Base-by-base conservation (phyloP, 2,113 vertebrate genomes). In the Grammomys surdaster region DNA sequence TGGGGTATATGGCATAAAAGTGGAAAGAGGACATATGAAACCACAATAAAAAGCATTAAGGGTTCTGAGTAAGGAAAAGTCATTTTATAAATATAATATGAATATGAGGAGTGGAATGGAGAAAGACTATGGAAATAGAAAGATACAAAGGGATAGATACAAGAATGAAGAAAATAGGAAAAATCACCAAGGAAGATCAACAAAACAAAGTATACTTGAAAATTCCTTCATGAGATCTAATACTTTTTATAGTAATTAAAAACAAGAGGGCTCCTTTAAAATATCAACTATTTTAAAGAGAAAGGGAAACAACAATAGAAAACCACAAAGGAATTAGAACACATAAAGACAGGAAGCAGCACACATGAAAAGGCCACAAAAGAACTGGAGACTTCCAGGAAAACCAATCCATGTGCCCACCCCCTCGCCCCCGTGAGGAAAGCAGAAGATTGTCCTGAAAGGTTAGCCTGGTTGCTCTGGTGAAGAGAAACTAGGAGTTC, bases 351-450 rank as follows among this genome's bases (percentile, higher is more conserved):
- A 36, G 69, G 7, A 46, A 19, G 63, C 2, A 43, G 11, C n/a
- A 60, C 22, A 24, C 54, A 60, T 43, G 13, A 43, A 84, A 40
- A 63, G 14, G 26, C 24, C 58, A 65, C 4, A 63, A 40, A 60
- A 4, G 40, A 13, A 13, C 58, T 65, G 14, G 56, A 43, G 60
- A 65, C 26, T 19, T 13, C 22, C 40, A 65, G 58, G 14, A 65
- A 65, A 43, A n/a, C n/a, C 26, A 85, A 65, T 14, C 16, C 14
- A 16, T 17, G 2, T 20, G 14, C 17, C 7, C 51, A 51, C 8
- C 51, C 51, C 51, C 9, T 10, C 10, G 20, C 3, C 43, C 24
- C 14, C 2, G 16, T 31, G 3, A 31, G 46, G 3, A 14, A 0
- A 67, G 2, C 1, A 46, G 28, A 67, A 86, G 28, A 46, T 43